Percentiles rank a stretch among this genome's conserved stretches.
Evolutionary conservation across 2,113 vertebrate species (phyloP).

Genomic region (Proterorhinus semilunaris): DNA sequence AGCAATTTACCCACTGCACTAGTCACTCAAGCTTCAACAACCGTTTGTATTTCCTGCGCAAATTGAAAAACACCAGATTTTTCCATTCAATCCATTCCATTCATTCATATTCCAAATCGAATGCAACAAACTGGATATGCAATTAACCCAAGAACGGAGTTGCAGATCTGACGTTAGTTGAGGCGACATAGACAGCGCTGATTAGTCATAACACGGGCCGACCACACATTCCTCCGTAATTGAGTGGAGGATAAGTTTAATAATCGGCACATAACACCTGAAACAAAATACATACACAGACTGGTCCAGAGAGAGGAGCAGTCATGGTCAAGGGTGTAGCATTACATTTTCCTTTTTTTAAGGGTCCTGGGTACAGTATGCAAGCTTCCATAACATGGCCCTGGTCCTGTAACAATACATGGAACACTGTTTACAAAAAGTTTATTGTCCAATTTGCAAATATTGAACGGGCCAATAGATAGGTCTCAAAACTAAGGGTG

Average conservation of each 20-base stretch:
- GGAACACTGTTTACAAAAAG: no score
- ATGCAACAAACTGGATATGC: no score
- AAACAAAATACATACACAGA: conserved; percentile 77
- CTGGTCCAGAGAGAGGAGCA: conserved; percentile 26
- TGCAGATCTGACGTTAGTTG: no score
- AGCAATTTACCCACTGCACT: neutral
- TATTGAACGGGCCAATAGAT: no score
- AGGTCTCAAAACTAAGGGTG: no score
- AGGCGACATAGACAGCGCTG: conserved; percentile 16
- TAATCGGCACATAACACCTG: conserved; percentile 78
- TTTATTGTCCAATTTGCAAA: no score
- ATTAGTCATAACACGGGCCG: conserved; percentile 77
- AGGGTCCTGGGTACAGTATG: no score
- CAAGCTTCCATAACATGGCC: no score
- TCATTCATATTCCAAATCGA: no score
- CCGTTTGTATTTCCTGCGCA: neutral
- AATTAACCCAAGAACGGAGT: neutral
- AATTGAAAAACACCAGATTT: neutral
- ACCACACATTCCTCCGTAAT: conserved; percentile 82
- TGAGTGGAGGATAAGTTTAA: conserved; percentile 82
- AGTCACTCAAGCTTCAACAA: neutral
- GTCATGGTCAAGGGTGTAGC: no score
- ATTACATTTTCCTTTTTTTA: no score
- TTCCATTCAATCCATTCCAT: neutral
- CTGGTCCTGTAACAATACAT: no score